Evolutionary conservation across 2,888 invertebrate genomes (phyloP), one percentile per base, ranked within the genome.

Genomic region (Amblyjoppa proteus): DNA sequence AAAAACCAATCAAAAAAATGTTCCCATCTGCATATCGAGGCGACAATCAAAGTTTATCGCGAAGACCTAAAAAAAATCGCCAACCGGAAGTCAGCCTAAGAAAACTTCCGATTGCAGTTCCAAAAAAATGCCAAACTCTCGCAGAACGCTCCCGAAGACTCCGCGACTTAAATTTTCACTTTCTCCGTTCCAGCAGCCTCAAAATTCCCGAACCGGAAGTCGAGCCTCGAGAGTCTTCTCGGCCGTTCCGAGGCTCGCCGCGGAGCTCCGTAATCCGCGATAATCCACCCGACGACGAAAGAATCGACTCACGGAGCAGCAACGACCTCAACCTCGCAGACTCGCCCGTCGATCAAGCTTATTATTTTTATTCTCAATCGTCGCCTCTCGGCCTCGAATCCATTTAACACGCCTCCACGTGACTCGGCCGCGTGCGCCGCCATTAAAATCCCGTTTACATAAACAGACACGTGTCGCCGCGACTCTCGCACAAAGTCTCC

Each of bases 261-360:
- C 31, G 0, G 16, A 20, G 3, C n/a, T 73, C 56, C n/a, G 56
- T 76, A 87, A 87, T 87, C 83, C 81, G 28, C 66, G 16, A 70
- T 85, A 83, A 75, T n/a, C 13, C 1, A 13, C 53, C 56, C 20
- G 13, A 78, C 28, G 49, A 66, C 51, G 13, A 25, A 66, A 38
- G 2, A 74, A 74, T 82, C 73, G n/a, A 20, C 0, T 9, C 13
- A 28, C 13, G 45, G 49, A 58, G 11, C 64, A 38, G 5, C 34
- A 13, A 16, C 0, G 56, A 58, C 9, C 13, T 6, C 45, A 11
- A 45, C 28, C 11, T 25, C 51, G 25, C 16, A 5, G 2, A 16
- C 64, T n/a, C 3, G 45, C 3, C 31, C 5, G 71, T 9, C 11
- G 0, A 58, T 53, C n/a, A 3, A 58, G 25, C 6, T 2, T 9